Evolutionary conservation across 2,797 vertebrate species (phyloP), one percentile per base, ranked within the genome.

Genomic region (Hafferia zeledoni): DNA sequence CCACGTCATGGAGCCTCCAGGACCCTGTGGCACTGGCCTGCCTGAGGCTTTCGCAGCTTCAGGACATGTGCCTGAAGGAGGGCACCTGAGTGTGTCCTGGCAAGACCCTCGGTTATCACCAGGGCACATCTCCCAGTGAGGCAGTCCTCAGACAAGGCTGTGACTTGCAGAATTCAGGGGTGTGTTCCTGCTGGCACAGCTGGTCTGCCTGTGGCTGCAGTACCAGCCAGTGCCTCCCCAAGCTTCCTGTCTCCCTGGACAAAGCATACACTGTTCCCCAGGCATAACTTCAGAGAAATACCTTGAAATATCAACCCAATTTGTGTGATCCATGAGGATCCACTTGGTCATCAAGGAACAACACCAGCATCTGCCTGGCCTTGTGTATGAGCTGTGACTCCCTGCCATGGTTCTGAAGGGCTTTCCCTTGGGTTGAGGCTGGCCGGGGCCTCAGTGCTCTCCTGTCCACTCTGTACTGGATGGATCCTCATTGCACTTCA

Each of bases 41-140:
- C 80, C 77, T 13, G 25, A 28, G 50, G 52, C 46, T 31, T 27
- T 30, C 11, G 37, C 79, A 37, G 82, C 47, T 41, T 33, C 1
- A 0, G 10, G 10, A 15, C 9, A 2, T 2, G 4, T 2, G 1
- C 28, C 47, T 27, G 49, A 56, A 59, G 47, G 84, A 65, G 37
- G 9, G 22, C 9, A 12, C 75, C 64, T 18, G 49, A 12, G 43
- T 13, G n/a, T 22, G 46, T 47, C 9, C 78, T 35, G 41, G 44
- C 17, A 18, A 50, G 81, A 31, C 43, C 56, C 20, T 10, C 18
- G 9, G 28, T 50, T 25, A 10, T 22, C 50, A 31, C 24, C 53
- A 61, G 85, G 80, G 39, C 1, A 2, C 6, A 11, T 33, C 43
- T 85, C 63, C 70, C 1, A 2, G 3, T 2, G 10, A 64, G 49